Evolutionary conservation across 2,797 vertebrate genomes (phyloP), one percentile per base, ranked within the genome.

Genomic region (Syndactyla subalaris): DNA sequence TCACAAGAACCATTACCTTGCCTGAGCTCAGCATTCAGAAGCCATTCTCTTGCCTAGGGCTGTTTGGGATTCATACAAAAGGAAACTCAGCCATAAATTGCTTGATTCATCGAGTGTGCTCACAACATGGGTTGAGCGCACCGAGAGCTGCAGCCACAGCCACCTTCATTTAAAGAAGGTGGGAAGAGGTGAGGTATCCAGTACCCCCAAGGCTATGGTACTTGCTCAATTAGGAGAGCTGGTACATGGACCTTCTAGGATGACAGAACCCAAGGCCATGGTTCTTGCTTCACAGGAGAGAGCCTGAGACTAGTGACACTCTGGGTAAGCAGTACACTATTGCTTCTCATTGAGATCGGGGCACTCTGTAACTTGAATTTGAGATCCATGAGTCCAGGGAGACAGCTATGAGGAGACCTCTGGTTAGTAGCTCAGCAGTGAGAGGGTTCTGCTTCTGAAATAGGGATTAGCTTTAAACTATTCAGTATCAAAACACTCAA

Each of bases 381-480:
- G 68, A 85, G 78, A 38, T 71, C 43, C 7, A 6, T 20, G 26
- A 85, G 43, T 49, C 67, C 66, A 78, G 54, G 85, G 17, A 65
- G 54, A 66, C 27, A 58, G 49, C 39, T 58, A 13, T 6, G 7
- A 83, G 39, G 36, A 76, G 26, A 67, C 22, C 41, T 54, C 39
- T 73, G 80, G 27, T 0, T 36, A 27, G 39, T 29, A 81, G 36
- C 26, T 81, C 26, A 57, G 54, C 43, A 72, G 54, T 22, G 29
- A 72, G 38, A 38, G 43, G 85, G 39, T 70, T 91, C 61, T 77
- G 54, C 58, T 88, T 84, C 70, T 51, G n/a, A 94, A 66, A 39
- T 43, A 91, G 43, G 32, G 19, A 59, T 85, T 79, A 48, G 34
- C 84, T 92, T 85, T 85, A 59, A 86, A 51, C 13, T 88, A 39